Percentiles rank a stretch among this genome's conserved stretches.
phyloP scores from a whole-genome alignment of 1,140 invertebrate species.

The Muscidifurax raptorellus region DNA sequence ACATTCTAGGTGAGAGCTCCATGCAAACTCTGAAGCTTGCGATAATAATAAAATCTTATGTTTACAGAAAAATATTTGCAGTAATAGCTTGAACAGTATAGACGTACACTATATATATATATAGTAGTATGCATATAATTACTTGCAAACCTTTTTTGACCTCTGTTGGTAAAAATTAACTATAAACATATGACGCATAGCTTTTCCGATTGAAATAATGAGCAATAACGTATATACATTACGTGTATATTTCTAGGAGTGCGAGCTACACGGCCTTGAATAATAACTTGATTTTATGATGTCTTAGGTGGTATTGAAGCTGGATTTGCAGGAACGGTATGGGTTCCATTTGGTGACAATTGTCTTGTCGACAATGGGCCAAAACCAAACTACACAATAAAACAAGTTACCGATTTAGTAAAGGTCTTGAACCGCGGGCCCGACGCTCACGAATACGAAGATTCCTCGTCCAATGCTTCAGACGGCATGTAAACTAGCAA shows the following conservation, averaged over 20 bases:
- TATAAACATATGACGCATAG: background rate
- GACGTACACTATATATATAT: background rate
- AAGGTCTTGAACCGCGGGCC: constrained; percentile 68
- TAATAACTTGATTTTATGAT: constrained; percentile 7
- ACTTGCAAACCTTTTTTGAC: constrained; percentile 31
- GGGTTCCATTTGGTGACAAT: constrained; percentile 79
- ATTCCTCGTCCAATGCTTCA: constrained; percentile 72
- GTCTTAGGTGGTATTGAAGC: constrained; percentile 83
- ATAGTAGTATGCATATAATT: constrained; percentile 30
- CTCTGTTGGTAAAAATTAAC: constrained; percentile 35
- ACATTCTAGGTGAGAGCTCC: constrained; percentile 78
- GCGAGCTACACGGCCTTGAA: background rate
- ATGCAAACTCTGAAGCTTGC: constrained; percentile 2
- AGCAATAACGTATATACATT: background rate
- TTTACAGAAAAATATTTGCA: constrained; percentile 51
- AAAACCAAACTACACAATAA: constrained; percentile 71
- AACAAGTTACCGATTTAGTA: constrained; percentile 69
- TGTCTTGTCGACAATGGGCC: constrained; percentile 65
- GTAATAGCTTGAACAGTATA: constrained; percentile 40
- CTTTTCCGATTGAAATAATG: background rate
- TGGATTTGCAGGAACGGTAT: constrained; percentile 84
- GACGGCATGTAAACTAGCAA: constrained; percentile 64
- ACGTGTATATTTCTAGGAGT: too few species aligned
- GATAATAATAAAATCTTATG: constrained; percentile 48
- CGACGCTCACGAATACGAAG: constrained; percentile 69